Percentiles rank a stretch among this genome's conserved stretches.
Evolutionary conservation across 2,797 vertebrate species (phyloP).

Genomic region (Malurus splendens): DNA sequence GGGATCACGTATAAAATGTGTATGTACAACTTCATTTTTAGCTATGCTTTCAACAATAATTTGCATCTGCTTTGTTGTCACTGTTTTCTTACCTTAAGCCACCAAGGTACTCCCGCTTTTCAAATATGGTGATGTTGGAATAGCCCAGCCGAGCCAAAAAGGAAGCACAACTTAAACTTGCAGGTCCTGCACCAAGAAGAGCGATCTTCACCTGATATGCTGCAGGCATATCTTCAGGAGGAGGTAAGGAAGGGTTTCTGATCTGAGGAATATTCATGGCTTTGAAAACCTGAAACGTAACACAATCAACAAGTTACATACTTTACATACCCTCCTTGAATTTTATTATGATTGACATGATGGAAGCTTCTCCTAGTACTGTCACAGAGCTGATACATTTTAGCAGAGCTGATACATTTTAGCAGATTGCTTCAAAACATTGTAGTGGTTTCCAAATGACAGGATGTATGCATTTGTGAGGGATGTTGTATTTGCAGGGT

Average conservation of each 20-base stretch:
- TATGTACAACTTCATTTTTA: background rate
- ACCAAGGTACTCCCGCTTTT: constrained; percentile 85
- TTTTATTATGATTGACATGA: background rate
- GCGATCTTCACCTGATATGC: constrained; percentile 83
- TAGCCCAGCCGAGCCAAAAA: constrained; percentile 92
- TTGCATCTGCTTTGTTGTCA: background rate
- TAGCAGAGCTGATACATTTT: background rate
- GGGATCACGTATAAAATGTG: background rate
- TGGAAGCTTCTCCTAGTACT: background rate
- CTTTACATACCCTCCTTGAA: background rate
- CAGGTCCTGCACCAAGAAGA: constrained; percentile 90
- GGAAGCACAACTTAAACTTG: constrained; percentile 89
- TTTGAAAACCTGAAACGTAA: constrained; percentile 84
- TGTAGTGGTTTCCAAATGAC: background rate
- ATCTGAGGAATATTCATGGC: constrained; percentile 91
- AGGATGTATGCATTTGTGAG: background rate
- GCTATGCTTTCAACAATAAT: background rate
- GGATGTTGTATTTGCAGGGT: background rate
- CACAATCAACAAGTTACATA: background rate
- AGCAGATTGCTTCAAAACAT: background rate
- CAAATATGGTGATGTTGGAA: constrained; percentile 87
- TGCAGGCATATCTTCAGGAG: constrained; percentile 77
- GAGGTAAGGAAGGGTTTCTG: constrained; percentile 79
- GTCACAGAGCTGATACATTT: background rate
- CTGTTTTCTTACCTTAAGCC: constrained; percentile 83